Evolutionary conservation across 2,797 vertebrate species (phyloP).

Genomic region (Tarsius wallacei): DNA sequence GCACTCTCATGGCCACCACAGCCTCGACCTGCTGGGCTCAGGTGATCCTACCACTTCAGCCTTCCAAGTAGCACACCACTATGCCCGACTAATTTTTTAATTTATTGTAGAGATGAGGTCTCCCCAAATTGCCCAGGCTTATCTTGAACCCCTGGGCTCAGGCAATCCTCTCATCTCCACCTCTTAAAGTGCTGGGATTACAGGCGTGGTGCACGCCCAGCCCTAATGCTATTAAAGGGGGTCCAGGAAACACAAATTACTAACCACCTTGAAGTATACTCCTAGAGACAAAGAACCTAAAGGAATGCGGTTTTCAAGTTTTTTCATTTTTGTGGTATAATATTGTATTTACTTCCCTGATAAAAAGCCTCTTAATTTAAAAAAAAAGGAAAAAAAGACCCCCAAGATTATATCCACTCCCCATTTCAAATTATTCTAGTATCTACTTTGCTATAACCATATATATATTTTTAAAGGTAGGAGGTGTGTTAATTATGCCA

Average conservation of each 20-base stretch:
- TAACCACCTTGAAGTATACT: constrained; percentile 59
- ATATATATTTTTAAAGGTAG: neutral
- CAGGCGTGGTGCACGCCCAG: too few species aligned
- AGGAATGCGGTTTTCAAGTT: constrained; percentile 70
- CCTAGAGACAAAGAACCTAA: constrained; percentile 51
- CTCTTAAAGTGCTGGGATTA: too few species aligned
- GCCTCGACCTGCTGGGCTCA: too few species aligned
- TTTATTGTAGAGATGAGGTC: too few species aligned
- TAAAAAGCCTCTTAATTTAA: constrained; percentile 55
- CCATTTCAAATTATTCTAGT: constrained; percentile 49
- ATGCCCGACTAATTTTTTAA: too few species aligned
- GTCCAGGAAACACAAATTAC: constrained; percentile 69
- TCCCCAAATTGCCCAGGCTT: too few species aligned
- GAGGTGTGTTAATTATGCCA: neutral
- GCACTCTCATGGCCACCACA: too few species aligned
- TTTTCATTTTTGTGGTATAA: constrained; percentile 25
- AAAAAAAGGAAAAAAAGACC: constrained; percentile 15
- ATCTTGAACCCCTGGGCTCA: too few species aligned
- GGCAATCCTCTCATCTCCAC: too few species aligned
- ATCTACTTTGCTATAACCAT: neutral
- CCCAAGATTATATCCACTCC: neutral
- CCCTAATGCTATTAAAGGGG: constrained; percentile 15
- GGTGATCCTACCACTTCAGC: too few species aligned
- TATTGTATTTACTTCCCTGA: constrained; percentile 46
- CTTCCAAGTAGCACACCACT: too few species aligned